Evolutionary conservation across 2,797 vertebrate species (phyloP).

Genomic region (Leuciscus waleckii): DNA sequence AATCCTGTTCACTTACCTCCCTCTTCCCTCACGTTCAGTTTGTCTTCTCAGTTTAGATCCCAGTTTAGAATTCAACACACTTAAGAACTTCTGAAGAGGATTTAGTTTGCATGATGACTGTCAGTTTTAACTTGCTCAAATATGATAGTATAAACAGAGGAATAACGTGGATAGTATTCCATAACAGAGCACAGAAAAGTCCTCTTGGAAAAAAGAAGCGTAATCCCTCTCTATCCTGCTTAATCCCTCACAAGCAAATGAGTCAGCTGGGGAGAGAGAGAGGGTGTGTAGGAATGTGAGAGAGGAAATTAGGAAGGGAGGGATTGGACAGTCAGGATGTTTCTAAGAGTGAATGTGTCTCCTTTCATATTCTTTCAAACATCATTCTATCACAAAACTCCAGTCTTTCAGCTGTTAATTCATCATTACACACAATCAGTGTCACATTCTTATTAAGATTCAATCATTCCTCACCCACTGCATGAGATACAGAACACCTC

Average conservation of each 20-base stretch:
- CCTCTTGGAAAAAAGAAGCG: slow-evolving; percentile 62
- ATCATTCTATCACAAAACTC: slow-evolving; percentile 68
- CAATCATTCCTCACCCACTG: not conserved
- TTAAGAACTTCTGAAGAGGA: not conserved
- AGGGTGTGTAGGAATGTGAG: slow-evolving; percentile 25
- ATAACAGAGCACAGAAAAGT: slow-evolving; percentile 44
- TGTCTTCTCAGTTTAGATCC: not conserved
- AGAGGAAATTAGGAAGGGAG: slow-evolving; percentile 14
- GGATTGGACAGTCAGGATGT: not conserved
- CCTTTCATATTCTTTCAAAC: not conserved
- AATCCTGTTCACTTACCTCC: slow-evolving; percentile 43
- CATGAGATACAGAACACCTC: not conserved
- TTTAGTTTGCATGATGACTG: not conserved
- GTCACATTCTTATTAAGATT: not conserved
- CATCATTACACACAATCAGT: not conserved
- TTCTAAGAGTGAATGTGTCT: not conserved
- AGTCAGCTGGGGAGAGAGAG: slow-evolving; percentile 26
- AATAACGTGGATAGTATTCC: slow-evolving; percentile 53
- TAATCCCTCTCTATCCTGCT: slow-evolving; percentile 81
- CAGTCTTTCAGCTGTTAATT: slow-evolving; percentile 69
- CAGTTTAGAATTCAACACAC: slow-evolving; percentile 18
- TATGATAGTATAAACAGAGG: not conserved
- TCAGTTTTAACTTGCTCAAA: slow-evolving; percentile 9
- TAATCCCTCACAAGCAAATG: slow-evolving; percentile 75
- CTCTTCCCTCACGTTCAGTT: not conserved